Base-by-base conservation (phyloP, 2,113 vertebrate genomes). In the Oryzias celebensis region DNA sequence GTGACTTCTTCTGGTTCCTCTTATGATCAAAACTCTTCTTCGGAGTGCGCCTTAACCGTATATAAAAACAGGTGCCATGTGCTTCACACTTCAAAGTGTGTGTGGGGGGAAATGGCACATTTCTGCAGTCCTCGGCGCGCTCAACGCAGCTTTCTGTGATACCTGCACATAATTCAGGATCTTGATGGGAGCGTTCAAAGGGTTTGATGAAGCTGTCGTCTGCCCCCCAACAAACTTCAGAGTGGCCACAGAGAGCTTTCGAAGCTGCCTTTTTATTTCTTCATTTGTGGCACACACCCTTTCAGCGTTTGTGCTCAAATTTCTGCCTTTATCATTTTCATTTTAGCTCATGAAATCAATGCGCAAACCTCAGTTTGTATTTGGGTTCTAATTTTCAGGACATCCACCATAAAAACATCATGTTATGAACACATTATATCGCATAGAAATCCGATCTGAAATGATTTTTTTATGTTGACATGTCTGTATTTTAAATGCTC, bases 51-150 rank as follows among this genome's bases (percentile, higher is more conserved):
- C 63, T 69, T 66, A 70, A 65, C 67, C 67, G 68, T 76, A 59
- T 63, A 73, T 69, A 83, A 83, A 28, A 84, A 77, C 87, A 90
- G 88, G 88, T 90, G 88, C 83, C 36, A 36, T 36, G 36, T 66
- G 58, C 68, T 71, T 80, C 78, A 63, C 76, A 82, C 77, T 77
- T 83, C 44, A 75, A 62, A 78, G 70, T 74, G 52, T 20, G 20
- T 20, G 20, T 20, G 20, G 20, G 20, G 26, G 69, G 53, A 65
- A 23, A 80, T 50, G 65, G 54, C 77, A 74, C 79, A 80, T 87
- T 28, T 88, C 83, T 83, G 63, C 71, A 71, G 79, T 43, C 58
- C 48, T 72, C 51, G 36, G 64, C 62, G 58, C 53, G 54, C 59
- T 55, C 73, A 50, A 47, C 62, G 56, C 74, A 36, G 67, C 2